These are phyloP conservation scores for Pyxicephalus adspersus DNA, from an alignment of 2,113 vertebrate genomes.

Conservation along the genomic window DNA sequence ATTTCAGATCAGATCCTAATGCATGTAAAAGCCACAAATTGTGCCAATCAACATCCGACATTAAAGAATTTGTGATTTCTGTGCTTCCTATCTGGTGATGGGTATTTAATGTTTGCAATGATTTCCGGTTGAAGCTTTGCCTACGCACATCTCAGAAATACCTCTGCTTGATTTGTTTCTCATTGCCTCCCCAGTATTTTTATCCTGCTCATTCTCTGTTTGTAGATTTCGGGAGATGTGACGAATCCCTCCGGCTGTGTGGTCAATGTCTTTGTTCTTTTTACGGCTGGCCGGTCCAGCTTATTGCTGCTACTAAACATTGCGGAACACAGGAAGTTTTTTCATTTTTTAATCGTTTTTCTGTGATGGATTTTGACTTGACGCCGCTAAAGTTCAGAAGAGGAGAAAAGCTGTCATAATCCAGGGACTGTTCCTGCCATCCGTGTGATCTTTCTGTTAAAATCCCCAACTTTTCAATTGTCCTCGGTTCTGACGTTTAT, in stretches of 20 bases:
- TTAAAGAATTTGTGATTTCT: neutral
- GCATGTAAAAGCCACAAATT: neutral
- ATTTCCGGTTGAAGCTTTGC: neutral
- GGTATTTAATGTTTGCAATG: neutral
- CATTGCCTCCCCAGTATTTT: neutral
- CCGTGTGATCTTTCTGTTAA: too few relatives aligned
- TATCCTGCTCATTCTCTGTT: neutral
- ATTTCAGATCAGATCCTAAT: neutral
- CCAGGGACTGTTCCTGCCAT: neutral
- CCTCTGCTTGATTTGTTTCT: neutral
- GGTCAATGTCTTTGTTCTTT: neutral
- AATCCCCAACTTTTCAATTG: too few relatives aligned
- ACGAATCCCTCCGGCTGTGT: neutral
- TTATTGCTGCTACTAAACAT: slow-evolving; percentile 12
- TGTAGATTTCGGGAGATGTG: slow-evolving; percentile 57
- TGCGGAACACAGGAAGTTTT: slow-evolving; percentile 33
- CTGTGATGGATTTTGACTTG: neutral
- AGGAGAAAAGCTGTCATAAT: neutral
- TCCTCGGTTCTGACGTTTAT: neutral
- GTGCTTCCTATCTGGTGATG: neutral
- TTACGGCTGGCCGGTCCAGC: slow-evolving; percentile 27
- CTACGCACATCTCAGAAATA: neutral
- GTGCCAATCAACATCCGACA: too few relatives aligned
- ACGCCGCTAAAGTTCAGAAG: neutral
- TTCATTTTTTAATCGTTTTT: neutral